Conservation (phyloP, 2,113 vertebrate species). For the Marmota monax region DNA sequence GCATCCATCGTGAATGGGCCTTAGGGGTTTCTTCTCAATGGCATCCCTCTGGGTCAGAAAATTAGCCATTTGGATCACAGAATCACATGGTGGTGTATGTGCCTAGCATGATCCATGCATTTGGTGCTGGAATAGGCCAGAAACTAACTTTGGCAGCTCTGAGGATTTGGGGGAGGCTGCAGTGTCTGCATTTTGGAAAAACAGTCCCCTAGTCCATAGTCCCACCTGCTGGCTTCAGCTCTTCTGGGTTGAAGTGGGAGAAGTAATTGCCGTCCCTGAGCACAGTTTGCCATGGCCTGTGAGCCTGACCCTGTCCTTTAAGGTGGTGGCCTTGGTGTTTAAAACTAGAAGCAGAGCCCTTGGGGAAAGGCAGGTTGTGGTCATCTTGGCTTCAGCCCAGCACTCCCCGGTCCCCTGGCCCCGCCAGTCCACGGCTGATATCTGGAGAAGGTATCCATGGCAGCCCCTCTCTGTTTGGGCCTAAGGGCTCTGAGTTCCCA, state of each 20-base stretch:
- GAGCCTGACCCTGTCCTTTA: neutral
- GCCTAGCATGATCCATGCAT: neutral
- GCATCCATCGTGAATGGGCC: neutral
- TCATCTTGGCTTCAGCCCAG: neutral
- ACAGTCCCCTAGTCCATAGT: neutral
- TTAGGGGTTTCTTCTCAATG: neutral
- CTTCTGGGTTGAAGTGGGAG: neutral
- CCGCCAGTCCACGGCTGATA: neutral
- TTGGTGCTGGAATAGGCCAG: neutral
- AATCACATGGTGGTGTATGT: neutral
- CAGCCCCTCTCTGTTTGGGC: neutral
- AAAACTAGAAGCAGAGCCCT: neutral
- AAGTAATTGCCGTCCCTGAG: neutral
- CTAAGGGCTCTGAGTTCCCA: neutral
- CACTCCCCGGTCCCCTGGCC: neutral
- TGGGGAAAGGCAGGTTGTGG: neutral
- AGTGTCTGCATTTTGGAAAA: neutral
- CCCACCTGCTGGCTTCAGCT: neutral
- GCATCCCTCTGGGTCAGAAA: slow-evolving; percentile 8
- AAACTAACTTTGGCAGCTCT: neutral
- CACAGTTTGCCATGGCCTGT: neutral
- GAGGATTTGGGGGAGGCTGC: neutral
- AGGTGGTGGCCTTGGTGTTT: neutral
- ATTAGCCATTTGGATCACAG: neutral
- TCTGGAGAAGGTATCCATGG: neutral